Conservation (phyloP, 2,888 invertebrate genomes). For the Andricus curvator region DNA sequence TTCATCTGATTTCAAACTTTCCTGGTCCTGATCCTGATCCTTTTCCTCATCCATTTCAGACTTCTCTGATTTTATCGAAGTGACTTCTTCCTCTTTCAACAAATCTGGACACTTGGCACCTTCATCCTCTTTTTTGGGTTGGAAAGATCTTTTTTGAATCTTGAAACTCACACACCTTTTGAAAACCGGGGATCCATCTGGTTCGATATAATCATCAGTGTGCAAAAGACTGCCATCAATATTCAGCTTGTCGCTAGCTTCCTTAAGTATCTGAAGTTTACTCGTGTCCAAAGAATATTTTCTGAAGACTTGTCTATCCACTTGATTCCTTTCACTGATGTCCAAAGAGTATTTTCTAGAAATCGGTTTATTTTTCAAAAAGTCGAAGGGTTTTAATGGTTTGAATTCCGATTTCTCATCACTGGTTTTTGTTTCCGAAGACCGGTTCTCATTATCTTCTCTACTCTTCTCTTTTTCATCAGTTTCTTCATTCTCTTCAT, state of each 20-base stretch:
- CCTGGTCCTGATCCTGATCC: background rate
- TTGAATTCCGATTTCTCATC: background rate
- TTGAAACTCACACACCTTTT: slow-evolving; percentile 32
- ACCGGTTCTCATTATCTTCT: background rate
- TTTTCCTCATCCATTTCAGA: background rate
- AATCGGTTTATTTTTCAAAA: slow-evolving; percentile 11
- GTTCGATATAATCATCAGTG: background rate
- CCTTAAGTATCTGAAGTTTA: background rate
- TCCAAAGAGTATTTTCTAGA: slow-evolving; percentile 13
- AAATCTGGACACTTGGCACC: background rate
- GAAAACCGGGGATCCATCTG: slow-evolving; percentile 2
- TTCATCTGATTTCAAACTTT: background rate
- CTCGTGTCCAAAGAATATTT: slow-evolving; percentile 7
- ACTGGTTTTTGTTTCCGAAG: background rate
- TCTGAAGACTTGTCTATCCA: background rate
- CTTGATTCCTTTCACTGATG: background rate
- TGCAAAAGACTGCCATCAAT: background rate
- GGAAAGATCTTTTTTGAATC: background rate
- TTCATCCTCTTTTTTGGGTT: background rate
- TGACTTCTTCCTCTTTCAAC: background rate
- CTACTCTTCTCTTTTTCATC: background rate
- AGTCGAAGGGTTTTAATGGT: background rate
- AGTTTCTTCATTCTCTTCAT: slow-evolving; percentile 29
- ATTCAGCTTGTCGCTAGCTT: background rate
- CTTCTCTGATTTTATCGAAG: background rate